Conservation (phyloP, 2,888 invertebrate species). For the Hanleya hanleyi region DNA sequence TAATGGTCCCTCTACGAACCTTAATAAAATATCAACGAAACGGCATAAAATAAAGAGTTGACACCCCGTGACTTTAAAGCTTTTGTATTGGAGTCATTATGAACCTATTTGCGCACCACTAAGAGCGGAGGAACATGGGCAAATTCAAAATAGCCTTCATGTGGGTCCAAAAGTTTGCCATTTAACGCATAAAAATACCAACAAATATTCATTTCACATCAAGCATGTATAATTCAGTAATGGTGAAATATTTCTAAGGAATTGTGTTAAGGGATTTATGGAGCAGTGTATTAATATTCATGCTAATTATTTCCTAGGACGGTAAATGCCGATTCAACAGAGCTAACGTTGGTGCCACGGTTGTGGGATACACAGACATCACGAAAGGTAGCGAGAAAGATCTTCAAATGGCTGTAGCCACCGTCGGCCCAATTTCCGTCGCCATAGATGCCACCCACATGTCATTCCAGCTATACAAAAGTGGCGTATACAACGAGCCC, state of each 20-base stretch:
- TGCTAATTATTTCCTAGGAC: slow-evolving; percentile 9
- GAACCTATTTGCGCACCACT: too few relatives aligned
- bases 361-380: slow-evolving; percentile 56
- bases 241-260: too few relatives aligned
- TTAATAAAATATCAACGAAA: too few relatives aligned
- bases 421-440: slow-evolving; percentile 81
- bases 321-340: slow-evolving; percentile 49
- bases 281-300: not conserved
- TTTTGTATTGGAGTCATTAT: too few relatives aligned
- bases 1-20: too few relatives aligned
- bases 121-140: too few relatives aligned
- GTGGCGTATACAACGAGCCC: slow-evolving; percentile 83
- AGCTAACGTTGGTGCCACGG: slow-evolving; percentile 43
- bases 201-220: too few relatives aligned
- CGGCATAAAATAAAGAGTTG: too few relatives aligned
- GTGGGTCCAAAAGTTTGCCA: too few relatives aligned
- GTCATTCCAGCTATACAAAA: slow-evolving; percentile 46
- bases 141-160: too few relatives aligned
- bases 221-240: too few relatives aligned
- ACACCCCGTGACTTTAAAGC: too few relatives aligned
- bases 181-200: not conserved
- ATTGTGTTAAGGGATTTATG: not conserved
- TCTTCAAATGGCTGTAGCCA: slow-evolving; percentile 52
- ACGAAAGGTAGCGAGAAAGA: slow-evolving; percentile 44
- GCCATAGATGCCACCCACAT: slow-evolving; percentile 91